Base-by-base conservation (phyloP, 2,113 vertebrate genomes). In the Tringa solitaria region DNA sequence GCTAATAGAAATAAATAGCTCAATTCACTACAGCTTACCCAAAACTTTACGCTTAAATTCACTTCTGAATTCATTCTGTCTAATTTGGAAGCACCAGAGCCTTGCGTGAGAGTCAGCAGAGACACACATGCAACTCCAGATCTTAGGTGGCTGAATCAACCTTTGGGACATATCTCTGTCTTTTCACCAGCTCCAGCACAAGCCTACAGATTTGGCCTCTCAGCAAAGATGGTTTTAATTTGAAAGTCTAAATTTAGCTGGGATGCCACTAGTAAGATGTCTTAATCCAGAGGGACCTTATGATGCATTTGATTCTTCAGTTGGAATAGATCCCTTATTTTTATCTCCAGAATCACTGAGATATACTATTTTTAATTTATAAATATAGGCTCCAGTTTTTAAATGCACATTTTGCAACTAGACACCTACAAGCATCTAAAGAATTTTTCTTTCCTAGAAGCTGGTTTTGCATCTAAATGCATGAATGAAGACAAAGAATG, bases 171-270 rank as follows among this genome's bases (percentile, higher is more conserved):
- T 14, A 78, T 54, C 85, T 86, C 14, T 81, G 54, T 24, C 37
- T 84, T 48, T 75, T 43, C 73, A 61, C 41, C 81, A 84, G 78
- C 39, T 81, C 33, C 86, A 94, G 35, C 75, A 87, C 22, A 60
- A 41, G 89, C 43, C 48, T 35, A 81, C 14, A 90, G 59, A 84
- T 60, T 75, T 22, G 64, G 43, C 39, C 73, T 91, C 84, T 84
- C 61, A 48, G 41, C 35, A 89, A 77, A 87, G 77, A 73, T 53
- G 61, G 87, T 87, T 96, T 92, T 72, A 94, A 95, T 91, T 84
- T 89, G 27, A 56, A 92, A 78, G 74, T 41, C 74, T 91, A 93
- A 87, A 94, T 87, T 93, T 95, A 96, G 75, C 79, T 46, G 63
- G 39, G 93, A 93, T 94, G 93, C 59, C 93, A 96, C 72, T 63